Base-by-base conservation (phyloP, 1,140 invertebrate genomes). In the Pseudomyrmex pallidus region DNA sequence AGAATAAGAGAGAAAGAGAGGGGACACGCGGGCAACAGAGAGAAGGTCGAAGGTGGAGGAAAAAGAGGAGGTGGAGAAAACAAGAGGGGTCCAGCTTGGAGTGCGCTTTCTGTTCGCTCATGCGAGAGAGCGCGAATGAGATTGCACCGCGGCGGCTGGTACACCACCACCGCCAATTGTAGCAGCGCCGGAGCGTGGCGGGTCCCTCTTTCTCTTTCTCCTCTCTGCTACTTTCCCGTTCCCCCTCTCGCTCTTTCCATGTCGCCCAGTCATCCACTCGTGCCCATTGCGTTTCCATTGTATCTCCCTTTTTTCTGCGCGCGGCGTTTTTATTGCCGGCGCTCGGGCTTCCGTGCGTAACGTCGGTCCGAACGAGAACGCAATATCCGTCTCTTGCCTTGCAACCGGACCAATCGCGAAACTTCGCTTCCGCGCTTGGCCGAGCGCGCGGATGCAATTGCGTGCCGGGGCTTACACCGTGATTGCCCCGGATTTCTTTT, bases 61-160 rank as follows among this genome's bases (percentile, higher is more conserved):
- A 74, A 77, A 59, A 56, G 74, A 83, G 83, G 83, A 84, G 85
- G 87, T 84, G 83, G 68, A 83, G 86, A 86, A 84, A 76, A 74
- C 80, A 78, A 76, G 72, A 85, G 85, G 84, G 85, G 77, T 84
- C 72, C 66, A 80, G 84, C 72, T 83, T 84, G 84, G 66, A 85
- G 74, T 84, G 70, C 85, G 83, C 82, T 87, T 68, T 82, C 59
- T 84, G 82, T 59, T 90, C 88, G 85, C 76, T 92, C 89, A 91
- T 90, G 90, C 91, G 90, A 92, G 85, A 92, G 87, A 89, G 90
- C 88, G 90, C 88, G 91, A 92, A 92, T 89, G 92, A 93, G 90
- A 93, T 92, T 92, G 92, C 91, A 89, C 84, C 87, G 87, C 77
- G 83, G 86, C 80, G 83, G 88, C 85, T 85, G 89, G 83, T 77